These are phyloP conservation scores for Melolontha melolontha DNA, from an alignment of 2,888 invertebrate species.

Conservation along the genomic window DNA sequence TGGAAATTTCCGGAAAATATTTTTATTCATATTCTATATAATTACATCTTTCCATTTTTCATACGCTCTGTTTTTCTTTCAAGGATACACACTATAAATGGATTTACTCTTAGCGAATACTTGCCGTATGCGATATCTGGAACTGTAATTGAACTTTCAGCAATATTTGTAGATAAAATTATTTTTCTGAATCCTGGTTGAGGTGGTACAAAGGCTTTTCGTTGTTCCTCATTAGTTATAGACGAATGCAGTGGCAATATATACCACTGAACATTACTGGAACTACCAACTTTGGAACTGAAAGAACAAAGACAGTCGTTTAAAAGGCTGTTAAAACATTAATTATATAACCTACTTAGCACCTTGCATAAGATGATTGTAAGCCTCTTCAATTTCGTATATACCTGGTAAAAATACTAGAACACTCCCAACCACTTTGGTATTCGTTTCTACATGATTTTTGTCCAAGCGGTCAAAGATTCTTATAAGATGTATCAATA, in stretches of 20 bases:
- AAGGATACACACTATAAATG: too few relatives aligned
- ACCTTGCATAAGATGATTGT: conserved; percentile 61
- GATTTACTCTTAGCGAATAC: conserved; percentile 1
- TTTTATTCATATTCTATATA: too few relatives aligned
- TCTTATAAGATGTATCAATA: conserved; percentile 68
- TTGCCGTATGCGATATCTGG: conserved; percentile 86
- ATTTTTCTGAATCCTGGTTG: conserved; percentile 80
- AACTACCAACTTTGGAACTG: conserved; percentile 3
- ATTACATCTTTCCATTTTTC: too few relatives aligned
- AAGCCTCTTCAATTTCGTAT: conserved; percentile 83
- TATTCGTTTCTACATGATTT: conserved; percentile 51
- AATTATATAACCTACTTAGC: conserved; percentile 22
- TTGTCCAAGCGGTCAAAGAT: conserved; percentile 76
- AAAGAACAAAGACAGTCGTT: neutral
- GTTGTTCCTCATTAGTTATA: conserved; percentile 76
- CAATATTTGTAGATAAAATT: conserved; percentile 91
- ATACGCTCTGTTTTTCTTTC: too few relatives aligned
- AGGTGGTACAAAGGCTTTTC: conserved; percentile 71
- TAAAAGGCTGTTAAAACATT: neutral
- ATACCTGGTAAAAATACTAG: conserved; percentile 92
- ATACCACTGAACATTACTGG: conserved; percentile 55
- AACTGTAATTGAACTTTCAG: conserved; percentile 93
- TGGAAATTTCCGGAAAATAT: too few relatives aligned
- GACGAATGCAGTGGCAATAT: conserved; percentile 72
- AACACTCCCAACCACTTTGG: conserved; percentile 71